Evolutionary conservation across 2,113 vertebrate genomes (phyloP), one percentile per base, ranked within the genome.

Genomic region (Sebastes schlegelii): DNA sequence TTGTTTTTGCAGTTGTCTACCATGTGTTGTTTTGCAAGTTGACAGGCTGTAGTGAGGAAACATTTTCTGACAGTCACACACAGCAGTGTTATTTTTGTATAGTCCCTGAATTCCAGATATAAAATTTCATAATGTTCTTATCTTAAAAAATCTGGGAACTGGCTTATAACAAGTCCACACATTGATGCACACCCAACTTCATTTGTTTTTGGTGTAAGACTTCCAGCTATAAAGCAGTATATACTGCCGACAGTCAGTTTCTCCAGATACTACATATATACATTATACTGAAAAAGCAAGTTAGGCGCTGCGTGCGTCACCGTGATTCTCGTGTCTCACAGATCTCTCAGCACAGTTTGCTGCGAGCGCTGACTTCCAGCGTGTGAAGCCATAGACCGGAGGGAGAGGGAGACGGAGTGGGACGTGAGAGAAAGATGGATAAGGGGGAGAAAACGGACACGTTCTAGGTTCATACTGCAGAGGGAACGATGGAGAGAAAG

Each of bases 341-440:
- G 74, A 79, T 81, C 72, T 82, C 26, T 76, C 77, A 45, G 84
- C 5, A 74, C 79, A 77, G 71, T 80, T 80, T 60, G 57, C 66
- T 65, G 42, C 14, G 2, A 84, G 69, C 12, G 68, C 77, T 55
- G 70, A 68, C 63, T 54, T 14, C 43, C 64, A 70, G 65, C 16
- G 82, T 80, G 82, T 73, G 68, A 88, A 75, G 85, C 68, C 16
- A 9, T 34, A 78, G 69, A 74, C 82, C 6, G 65, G 60, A 79
- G 43, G 60, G 66, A 76, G 82, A 72, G 46, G 68, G 10, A 84
- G 81, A 74, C 21, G 54, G 60, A 85, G 71, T 76, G 66, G 62
- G 82, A 86, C 84, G 86, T 77, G 82, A 87, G 83, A 86, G 70
- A 73, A 79, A 43, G 55, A 77, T 23, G 13, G 51, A 73, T 64